These are phyloP conservation scores for Silvanus unidentatus DNA, from an alignment of 2,888 invertebrate species.

Conservation along the genomic window DNA sequence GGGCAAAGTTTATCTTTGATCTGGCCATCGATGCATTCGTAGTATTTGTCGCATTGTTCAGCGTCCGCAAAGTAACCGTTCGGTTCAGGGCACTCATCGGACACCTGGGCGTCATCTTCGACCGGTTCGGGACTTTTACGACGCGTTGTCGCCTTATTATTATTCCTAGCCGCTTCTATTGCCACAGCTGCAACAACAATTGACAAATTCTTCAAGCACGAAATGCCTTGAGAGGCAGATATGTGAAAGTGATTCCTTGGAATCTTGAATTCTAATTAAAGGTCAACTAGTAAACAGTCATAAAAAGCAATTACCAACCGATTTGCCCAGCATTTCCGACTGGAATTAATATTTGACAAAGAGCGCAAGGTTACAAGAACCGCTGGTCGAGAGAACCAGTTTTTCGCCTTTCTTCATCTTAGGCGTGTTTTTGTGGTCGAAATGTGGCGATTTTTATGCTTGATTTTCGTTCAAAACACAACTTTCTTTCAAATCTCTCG, in stretches of 20 bases:
- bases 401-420: no score
- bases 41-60: constrained; percentile 84
- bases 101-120: constrained; percentile 50
- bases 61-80: constrained; percentile 81
- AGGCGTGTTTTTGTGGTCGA: no score
- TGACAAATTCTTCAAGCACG: no score
- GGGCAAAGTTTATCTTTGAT: constrained; percentile 76
- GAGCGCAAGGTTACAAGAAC: no score
- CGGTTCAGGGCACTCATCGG: constrained; percentile 71
- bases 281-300: constrained; percentile 1
- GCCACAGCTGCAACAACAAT: no score
- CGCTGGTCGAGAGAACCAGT: no score
- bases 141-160: constrained; percentile 28
- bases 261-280: background rate
- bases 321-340: no score
- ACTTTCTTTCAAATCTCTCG: constrained; percentile 2
- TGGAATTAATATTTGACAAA: no score
- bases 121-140: constrained; percentile 30
- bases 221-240: background rate
- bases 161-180: constrained; percentile 7
- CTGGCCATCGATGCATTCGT: constrained; percentile 70
- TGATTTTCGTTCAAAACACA: background rate
- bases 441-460: no score
- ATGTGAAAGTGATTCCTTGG: constrained; percentile 1
- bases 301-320: no score